These are phyloP conservation scores for Amblyjoppa proteus DNA, from an alignment of 2,888 invertebrate species.

Conservation along the genomic window DNA sequence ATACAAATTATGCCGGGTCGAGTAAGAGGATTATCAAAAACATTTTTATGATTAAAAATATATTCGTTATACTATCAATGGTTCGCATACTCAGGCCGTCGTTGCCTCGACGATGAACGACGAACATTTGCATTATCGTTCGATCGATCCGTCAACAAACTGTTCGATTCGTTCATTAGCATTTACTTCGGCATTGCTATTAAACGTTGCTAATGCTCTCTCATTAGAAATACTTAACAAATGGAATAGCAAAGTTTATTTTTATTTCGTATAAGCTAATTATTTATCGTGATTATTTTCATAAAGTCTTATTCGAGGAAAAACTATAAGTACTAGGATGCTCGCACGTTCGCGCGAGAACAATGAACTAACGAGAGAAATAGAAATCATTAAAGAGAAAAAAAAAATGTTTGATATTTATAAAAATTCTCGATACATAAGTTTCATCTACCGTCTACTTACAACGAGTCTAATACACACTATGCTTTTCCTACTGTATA, in stretches of 20 bases:
- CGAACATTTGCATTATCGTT: background rate
- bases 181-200: background rate
- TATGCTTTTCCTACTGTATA: conserved; percentile 22
- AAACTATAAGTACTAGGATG: conserved; percentile 28
- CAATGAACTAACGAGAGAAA: background rate
- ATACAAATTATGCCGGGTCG: conserved; percentile 17
- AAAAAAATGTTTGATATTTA: conserved; percentile 16
- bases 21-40: conserved; percentile 44
- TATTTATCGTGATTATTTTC: conserved; percentile 14
- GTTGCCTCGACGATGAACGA: conserved; percentile 4
- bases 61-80: conserved; percentile 52
- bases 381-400: background rate
- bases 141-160: background rate
- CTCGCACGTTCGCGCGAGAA: background rate
- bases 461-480: conserved; percentile 14
- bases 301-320: conserved; percentile 10
- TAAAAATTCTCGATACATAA: conserved; percentile 37
- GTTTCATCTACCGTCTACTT: conserved; percentile 9
- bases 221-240: conserved; percentile 52
- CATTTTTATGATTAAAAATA: conserved; percentile 18
- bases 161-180: conserved; percentile 6
- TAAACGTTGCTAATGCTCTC: conserved; percentile 7
- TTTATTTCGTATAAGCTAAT: conserved; percentile 7
- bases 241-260: conserved; percentile 43
- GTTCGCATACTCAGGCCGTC: conserved; percentile 24